Evolutionary conservation across 1,140 invertebrate genomes (phyloP).

Genomic region (Cotesia glomerata): DNA sequence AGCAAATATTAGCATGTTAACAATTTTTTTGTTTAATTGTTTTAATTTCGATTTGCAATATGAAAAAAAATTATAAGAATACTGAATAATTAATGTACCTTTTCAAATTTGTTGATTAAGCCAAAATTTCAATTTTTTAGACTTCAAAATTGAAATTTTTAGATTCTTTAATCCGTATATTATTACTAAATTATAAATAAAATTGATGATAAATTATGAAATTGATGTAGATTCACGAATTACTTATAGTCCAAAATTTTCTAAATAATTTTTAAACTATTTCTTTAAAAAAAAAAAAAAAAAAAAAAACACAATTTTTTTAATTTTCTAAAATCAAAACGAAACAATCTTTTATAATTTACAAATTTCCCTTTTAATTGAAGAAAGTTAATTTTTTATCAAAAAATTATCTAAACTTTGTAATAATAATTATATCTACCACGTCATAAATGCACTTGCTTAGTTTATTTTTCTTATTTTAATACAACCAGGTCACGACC

Average conservation of each 20-base stretch:
- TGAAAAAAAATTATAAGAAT: too few species aligned
- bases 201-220: neutral
- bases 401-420: too few species aligned
- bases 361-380: neutral
- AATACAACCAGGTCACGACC: conserved; percentile 36
- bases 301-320: neutral
- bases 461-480: neutral
- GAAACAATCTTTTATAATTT: too few species aligned
- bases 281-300: neutral
- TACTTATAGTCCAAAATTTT: neutral
- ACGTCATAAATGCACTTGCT: neutral
- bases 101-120: too few species aligned
- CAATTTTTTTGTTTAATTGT: too few species aligned
- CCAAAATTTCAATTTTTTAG: too few species aligned
- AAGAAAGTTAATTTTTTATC: neutral
- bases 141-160: neutral
- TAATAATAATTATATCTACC: neutral
- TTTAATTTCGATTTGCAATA: too few species aligned
- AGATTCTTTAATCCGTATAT: neutral
- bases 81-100: too few species aligned
- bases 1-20: too few species aligned
- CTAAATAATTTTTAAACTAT: neutral
- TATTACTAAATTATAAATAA: neutral
- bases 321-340: too few species aligned
- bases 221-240: neutral